Evolutionary conservation across 2,888 invertebrate species (phyloP).

Genomic region (Polia nebulosa): DNA sequence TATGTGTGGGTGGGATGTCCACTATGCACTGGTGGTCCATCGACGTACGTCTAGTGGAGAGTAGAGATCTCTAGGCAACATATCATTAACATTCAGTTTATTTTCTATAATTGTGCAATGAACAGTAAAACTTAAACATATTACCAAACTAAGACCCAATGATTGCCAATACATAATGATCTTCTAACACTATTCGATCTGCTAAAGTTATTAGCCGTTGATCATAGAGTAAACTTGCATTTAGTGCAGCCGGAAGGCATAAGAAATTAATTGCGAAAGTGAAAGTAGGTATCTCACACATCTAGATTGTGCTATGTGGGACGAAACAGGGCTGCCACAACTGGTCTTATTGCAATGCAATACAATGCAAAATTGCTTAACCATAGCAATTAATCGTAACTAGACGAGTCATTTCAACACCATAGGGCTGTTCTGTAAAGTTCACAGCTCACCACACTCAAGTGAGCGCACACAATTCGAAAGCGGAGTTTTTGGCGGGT

Average conservation of each 20-base stretch:
- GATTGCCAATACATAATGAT: fast-evolving
- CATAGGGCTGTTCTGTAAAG: not conserved
- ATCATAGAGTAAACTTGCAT: constrained; percentile 19
- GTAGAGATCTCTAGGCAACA: no score
- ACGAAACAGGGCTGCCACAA: constrained; percentile 46
- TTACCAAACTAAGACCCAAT: no score
- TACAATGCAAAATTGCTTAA: constrained; percentile 4
- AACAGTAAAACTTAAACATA: no score
- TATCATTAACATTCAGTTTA: no score
- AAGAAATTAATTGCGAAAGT: constrained; percentile 40
- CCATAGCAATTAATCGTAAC: constrained; percentile 20
- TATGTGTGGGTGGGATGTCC: no score
- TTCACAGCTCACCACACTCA: not conserved
- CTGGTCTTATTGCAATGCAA: not conserved
- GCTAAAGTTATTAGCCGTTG: not conserved
- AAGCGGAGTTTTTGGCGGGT: no score
- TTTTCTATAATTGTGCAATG: no score
- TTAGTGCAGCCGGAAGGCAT: constrained; percentile 50
- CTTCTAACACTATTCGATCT: not conserved
- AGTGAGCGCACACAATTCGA: constrained; percentile 18
- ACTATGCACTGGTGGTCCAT: no score
- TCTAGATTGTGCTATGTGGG: constrained; percentile 58
- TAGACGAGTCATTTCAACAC: constrained; percentile 11
- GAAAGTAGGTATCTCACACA: constrained; percentile 57
- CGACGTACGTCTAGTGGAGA: no score